Percentiles rank a stretch among this genome's conserved stretches.
phyloP scores from a whole-genome alignment of 2,113 vertebrate genomes.

The Felis chaus region DNA sequence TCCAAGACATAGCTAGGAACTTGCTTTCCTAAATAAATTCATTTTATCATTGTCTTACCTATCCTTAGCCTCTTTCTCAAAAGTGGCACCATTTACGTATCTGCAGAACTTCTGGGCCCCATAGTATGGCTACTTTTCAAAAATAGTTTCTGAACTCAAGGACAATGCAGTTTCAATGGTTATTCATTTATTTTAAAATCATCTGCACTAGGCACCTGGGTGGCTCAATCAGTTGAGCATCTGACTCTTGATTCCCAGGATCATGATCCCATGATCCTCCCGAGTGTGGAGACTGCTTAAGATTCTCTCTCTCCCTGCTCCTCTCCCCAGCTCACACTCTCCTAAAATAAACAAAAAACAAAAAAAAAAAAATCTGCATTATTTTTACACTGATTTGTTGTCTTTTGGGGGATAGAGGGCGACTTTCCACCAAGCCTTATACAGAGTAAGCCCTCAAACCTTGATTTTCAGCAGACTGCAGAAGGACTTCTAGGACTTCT shows the following conservation, averaged over 20 bases:
- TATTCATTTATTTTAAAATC: constrained; percentile 8
- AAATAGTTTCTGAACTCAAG: constrained; percentile 36
- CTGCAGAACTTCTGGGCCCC: not conserved
- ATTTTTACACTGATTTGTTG: not conserved
- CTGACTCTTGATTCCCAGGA: not conserved
- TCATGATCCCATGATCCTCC: not conserved
- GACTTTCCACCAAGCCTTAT: not conserved
- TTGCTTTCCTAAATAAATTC: constrained; percentile 24
- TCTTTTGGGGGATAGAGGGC: not conserved
- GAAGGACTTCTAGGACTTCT: not conserved
- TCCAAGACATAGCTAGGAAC: not conserved
- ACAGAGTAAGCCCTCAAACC: not conserved
- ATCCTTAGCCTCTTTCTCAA: not conserved
- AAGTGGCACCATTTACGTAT: not conserved
- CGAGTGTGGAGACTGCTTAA: not conserved
- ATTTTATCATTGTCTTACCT: not conserved
- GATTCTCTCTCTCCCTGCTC: not conserved
- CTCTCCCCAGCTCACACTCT: not conserved
- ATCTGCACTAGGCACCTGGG: not conserved
- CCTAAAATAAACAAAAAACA: not conserved
- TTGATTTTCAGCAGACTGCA: not conserved
- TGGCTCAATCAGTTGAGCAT: not conserved
- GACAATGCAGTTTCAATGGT: constrained; percentile 8
- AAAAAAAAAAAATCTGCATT: not conserved
- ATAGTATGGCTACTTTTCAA: not conserved